phyloP scores from a whole-genome alignment of 2,113 vertebrate species.

The Apaloderma vittatum region DNA sequence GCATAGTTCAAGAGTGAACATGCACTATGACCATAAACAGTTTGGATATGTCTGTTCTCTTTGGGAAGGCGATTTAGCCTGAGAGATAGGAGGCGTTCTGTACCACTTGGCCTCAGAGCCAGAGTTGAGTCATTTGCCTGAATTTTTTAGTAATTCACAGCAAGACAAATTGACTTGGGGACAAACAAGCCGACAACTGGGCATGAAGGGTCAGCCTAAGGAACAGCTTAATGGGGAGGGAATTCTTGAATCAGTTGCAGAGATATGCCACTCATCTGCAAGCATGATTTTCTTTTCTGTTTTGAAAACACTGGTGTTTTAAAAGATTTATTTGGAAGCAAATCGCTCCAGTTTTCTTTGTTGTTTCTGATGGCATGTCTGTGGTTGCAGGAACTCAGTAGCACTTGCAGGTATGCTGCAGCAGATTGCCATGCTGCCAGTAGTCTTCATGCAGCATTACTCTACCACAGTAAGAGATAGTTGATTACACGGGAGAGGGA shows the following conservation, averaged over 20 bases:
- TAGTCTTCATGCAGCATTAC: background rate
- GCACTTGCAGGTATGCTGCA: background rate
- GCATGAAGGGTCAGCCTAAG: slow-evolving; percentile 12
- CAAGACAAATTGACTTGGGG: background rate
- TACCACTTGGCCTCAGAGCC: background rate
- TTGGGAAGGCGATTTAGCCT: background rate
- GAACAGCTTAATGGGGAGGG: background rate
- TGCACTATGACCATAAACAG: background rate
- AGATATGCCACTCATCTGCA: background rate
- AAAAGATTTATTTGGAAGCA: background rate
- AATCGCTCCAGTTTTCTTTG: background rate
- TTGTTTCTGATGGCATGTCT: background rate
- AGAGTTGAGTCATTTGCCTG: background rate
- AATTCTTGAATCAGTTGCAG: background rate
- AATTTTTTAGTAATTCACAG: slow-evolving; percentile 14
- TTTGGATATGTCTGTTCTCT: background rate
- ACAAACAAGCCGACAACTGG: background rate
- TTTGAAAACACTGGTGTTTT: background rate
- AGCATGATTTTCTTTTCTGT: background rate
- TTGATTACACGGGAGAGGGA: slow-evolving; percentile 1
- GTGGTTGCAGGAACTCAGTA: background rate
- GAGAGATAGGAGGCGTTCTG: background rate
- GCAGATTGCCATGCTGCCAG: background rate
- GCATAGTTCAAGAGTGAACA: background rate
- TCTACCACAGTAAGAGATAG: background rate